phyloP scores from a whole-genome alignment of 2,113 vertebrate genomes.

The Syngnathoides biaculeatus region DNA sequence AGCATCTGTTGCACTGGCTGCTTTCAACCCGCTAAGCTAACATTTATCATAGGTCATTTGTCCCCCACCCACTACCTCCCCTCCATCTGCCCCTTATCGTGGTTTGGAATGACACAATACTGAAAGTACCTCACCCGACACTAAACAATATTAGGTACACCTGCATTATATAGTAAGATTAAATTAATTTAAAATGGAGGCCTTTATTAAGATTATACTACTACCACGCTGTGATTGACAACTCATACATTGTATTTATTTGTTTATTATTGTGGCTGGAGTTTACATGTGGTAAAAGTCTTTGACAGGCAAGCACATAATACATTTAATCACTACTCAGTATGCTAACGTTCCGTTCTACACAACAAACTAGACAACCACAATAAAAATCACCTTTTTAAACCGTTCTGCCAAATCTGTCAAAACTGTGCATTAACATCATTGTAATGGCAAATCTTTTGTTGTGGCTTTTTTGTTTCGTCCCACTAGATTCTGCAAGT shows the following conservation, averaged over 20 bases:
- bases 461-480: too few relatives aligned
- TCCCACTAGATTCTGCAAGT: too few relatives aligned
- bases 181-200: not conserved
- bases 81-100: not conserved
- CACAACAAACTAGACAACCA: not conserved
- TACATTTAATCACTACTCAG: not conserved
- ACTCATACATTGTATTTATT: not conserved
- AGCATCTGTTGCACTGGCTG: constrained; percentile 14
- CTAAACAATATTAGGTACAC: not conserved
- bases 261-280: not conserved
- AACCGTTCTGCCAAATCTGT: too few relatives aligned
- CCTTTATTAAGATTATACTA: not conserved
- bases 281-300: not conserved
- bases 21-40: constrained; percentile 14
- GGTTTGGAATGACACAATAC: not conserved
- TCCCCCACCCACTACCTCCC: too few relatives aligned
- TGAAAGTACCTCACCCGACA: not conserved
- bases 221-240: not conserved
- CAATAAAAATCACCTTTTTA: too few relatives aligned
- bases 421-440: too few relatives aligned
- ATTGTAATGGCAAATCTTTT: too few relatives aligned
- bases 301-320: not conserved
- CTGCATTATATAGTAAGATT: not conserved
- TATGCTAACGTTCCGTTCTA: not conserved
- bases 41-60: too few relatives aligned